phyloP scores from a whole-genome alignment of 2,797 vertebrate genomes.

The Emydoidea blandingii region DNA sequence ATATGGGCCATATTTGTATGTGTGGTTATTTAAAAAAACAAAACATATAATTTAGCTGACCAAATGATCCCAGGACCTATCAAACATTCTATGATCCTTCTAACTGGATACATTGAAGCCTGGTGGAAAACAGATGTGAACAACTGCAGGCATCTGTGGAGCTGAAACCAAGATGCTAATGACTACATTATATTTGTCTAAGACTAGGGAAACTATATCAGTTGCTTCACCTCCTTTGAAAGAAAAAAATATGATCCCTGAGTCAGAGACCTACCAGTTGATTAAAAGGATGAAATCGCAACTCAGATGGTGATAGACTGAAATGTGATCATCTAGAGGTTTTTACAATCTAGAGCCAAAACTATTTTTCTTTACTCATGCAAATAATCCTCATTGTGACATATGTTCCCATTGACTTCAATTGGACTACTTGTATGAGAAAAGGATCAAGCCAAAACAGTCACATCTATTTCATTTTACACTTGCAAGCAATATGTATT shows the following conservation, averaged over 20 bases:
- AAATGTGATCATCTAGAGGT: constrained; percentile 60
- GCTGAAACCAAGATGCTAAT: constrained; percentile 42
- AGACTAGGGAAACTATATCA: constrained; percentile 47
- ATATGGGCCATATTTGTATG: neutral
- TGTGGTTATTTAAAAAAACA: constrained; percentile 15
- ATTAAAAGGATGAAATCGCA: constrained; percentile 65
- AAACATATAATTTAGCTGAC: constrained; percentile 42
- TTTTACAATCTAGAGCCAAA: constrained; percentile 58
- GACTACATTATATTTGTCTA: constrained; percentile 50
- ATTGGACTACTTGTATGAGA: constrained; percentile 23
- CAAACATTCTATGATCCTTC: constrained; percentile 66
- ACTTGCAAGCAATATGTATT: neutral
- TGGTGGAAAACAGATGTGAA: constrained; percentile 74
- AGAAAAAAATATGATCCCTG: constrained; percentile 49
- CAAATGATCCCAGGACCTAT: constrained; percentile 58
- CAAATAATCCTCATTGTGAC: constrained; percentile 62
- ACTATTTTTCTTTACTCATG: constrained; percentile 13
- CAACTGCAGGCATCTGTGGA: constrained; percentile 54
- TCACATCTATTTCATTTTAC: constrained; percentile 12
- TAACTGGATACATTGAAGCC: constrained; percentile 61
- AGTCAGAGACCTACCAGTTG: constrained; percentile 55
- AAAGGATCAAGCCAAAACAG: constrained; percentile 52
- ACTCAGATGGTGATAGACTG: constrained; percentile 58
- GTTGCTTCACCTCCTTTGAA: constrained; percentile 63
- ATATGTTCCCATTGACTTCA: constrained; percentile 34